These are phyloP conservation scores for Semaprochilodus insignis DNA, from an alignment of 2,797 vertebrate species.

Conservation along the genomic window DNA sequence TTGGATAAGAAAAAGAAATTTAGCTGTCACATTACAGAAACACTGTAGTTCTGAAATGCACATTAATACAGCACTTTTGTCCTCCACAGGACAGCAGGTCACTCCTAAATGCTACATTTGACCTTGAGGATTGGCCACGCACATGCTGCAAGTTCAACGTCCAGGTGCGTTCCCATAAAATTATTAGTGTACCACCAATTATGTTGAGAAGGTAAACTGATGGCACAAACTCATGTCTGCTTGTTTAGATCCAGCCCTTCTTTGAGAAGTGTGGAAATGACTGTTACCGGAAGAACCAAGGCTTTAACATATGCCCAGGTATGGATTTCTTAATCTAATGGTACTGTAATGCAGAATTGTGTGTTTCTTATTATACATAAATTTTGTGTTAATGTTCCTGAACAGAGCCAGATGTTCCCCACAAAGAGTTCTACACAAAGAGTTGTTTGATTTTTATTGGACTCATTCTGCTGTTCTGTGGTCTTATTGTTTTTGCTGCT, in stretches of 20 bases:
- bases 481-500: slow-evolving; percentile 26
- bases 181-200: background rate
- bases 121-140: slow-evolving; percentile 62
- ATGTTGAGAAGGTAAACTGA: background rate
- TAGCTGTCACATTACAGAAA: background rate
- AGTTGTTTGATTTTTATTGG: slow-evolving; percentile 38
- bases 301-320: slow-evolving; percentile 62
- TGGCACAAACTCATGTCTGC: background rate
- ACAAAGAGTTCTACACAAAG: background rate
- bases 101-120: slow-evolving; percentile 60
- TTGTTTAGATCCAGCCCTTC: slow-evolving; percentile 84
- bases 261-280: slow-evolving; percentile 82
- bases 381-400: background rate
- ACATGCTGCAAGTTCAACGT: slow-evolving; percentile 71
- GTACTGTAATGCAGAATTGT: background rate
- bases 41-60: background rate
- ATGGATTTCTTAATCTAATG: background rate
- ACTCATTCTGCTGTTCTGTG: slow-evolving; percentile 47
- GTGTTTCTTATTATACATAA: background rate
- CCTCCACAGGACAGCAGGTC: slow-evolving; percentile 56
- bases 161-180: slow-evolving; percentile 64
- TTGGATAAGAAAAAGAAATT: no score
- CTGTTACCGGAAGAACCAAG: slow-evolving; percentile 73
- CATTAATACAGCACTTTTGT: background rate
- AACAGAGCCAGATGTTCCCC: background rate